Conservation (phyloP, 2,113 vertebrate genomes). For the Natator depressus region DNA sequence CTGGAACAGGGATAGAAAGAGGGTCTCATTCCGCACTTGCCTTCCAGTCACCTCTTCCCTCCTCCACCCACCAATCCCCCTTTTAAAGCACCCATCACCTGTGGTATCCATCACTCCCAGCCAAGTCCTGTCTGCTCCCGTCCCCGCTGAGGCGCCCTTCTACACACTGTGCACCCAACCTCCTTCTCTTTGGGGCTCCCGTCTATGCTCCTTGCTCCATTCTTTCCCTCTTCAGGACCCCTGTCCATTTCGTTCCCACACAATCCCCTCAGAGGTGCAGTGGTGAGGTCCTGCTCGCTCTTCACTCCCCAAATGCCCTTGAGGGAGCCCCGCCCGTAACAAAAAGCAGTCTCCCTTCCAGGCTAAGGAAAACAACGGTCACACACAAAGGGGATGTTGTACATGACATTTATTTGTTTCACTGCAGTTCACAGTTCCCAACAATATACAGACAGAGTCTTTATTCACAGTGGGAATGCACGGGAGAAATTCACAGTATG, state of each 20-base stretch:
- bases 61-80: background rate
- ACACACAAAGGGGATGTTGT: constrained; percentile 33
- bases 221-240: background rate
- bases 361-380: constrained; percentile 26
- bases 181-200: background rate
- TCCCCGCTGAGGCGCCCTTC: background rate
- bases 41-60: background rate
- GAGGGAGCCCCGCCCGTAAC: background rate
- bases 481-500: constrained; percentile 70
- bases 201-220: background rate
- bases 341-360: background rate
- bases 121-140: background rate
- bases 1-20: background rate
- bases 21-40: background rate
- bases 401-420: constrained; percentile 78
- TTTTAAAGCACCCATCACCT: background rate
- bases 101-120: background rate
- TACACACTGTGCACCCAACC: background rate
- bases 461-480: constrained; percentile 38
- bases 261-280: background rate
- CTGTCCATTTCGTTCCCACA: background rate
- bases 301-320: background rate
- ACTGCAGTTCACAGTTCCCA: constrained; percentile 73
- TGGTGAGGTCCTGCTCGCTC: background rate
- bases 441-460: constrained; percentile 68